Evolutionary conservation across 1,140 invertebrate species (phyloP), one percentile per base, ranked within the genome.

Genomic region (Cyphomyrmex costatus): DNA sequence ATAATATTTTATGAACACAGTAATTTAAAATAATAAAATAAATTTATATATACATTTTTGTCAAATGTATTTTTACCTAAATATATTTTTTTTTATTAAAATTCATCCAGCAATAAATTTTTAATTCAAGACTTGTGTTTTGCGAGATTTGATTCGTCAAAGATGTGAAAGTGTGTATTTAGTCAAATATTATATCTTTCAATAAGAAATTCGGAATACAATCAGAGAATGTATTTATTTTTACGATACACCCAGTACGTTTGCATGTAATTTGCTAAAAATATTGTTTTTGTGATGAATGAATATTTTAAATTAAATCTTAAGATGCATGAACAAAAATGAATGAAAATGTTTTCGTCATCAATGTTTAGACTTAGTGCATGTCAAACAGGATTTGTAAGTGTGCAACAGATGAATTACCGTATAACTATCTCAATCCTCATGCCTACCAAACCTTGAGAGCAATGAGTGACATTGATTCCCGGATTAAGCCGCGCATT

Each of bases 211-310:
- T 36, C n/a, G 6, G 14, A 14, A 6, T 24, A 24, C 33, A 3
- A 77, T 63, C 5, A 2, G 16, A 60, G 21, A 60, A 76, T 36
- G 8, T 42, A 24, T 33, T 58, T 66, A 24, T 51, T 27, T 36
- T 68, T 49, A 33, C 16, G 79, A 82, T 73, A 82, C 66, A 60
- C 30, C 21, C 19, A 60, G 12, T 60, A 30, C 12, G 42, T 46
- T 19, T 83, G 79, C 79, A 83, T 83, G 79, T n/a, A 16, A 33
- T 24, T 27, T 16, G 68, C 27, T 49, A 21, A 7, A 21, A 58
- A 12, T 33, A 60, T 58, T 5, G 16, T 82, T 83, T 58, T 42
- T 61, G 42, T 51, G 1, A 73, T 19, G 36, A 46, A 14, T 60
- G 19, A 58, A 58, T 49, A 46, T 33, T 70, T 33, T 70, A 42